phyloP scores from a whole-genome alignment of 1,140 invertebrate genomes.

The Drosophila dunni region DNA sequence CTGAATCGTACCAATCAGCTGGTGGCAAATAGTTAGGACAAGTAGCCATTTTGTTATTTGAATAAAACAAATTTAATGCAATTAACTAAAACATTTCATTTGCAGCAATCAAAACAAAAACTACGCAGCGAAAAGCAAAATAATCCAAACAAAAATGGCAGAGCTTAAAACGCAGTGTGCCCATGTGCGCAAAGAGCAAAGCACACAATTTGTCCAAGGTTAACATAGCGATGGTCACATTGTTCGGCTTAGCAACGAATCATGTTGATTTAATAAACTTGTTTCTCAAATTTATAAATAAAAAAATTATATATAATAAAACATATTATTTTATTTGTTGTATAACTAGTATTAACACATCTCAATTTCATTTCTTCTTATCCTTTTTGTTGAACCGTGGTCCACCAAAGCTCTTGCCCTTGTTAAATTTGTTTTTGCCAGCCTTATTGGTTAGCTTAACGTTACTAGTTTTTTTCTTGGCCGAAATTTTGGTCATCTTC shows the following conservation, averaged over 20 bases:
- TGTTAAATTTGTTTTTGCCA: constrained; percentile 84
- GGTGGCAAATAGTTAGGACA: constrained; percentile 56
- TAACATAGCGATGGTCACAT: constrained; percentile 15
- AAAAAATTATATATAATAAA: no score
- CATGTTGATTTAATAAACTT: no score
- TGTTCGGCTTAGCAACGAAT: constrained; percentile 1
- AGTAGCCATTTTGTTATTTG: constrained; percentile 29
- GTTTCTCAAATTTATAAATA: no score
- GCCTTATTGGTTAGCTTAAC: constrained; percentile 82
- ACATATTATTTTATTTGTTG: constrained; percentile 6
- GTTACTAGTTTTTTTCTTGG: constrained; percentile 76
- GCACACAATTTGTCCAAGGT: background rate
- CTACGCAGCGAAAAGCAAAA: constrained; percentile 46
- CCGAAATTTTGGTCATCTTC: constrained; percentile 75
- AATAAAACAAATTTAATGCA: constrained; percentile 2
- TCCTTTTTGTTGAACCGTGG: constrained; percentile 77
- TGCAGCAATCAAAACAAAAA: constrained; percentile 27
- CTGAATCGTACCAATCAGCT: constrained; percentile 63
- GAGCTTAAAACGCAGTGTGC: constrained; percentile 32
- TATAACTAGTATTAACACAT: background rate
- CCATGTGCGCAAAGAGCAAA: constrained; percentile 10
- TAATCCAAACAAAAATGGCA: constrained; percentile 51
- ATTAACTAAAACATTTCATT: constrained; percentile 25
- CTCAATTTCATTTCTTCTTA: constrained; percentile 57
- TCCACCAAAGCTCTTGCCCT: constrained; percentile 84